phyloP scores from a whole-genome alignment of 1,140 invertebrate species.

The Microplitis mediator region DNA sequence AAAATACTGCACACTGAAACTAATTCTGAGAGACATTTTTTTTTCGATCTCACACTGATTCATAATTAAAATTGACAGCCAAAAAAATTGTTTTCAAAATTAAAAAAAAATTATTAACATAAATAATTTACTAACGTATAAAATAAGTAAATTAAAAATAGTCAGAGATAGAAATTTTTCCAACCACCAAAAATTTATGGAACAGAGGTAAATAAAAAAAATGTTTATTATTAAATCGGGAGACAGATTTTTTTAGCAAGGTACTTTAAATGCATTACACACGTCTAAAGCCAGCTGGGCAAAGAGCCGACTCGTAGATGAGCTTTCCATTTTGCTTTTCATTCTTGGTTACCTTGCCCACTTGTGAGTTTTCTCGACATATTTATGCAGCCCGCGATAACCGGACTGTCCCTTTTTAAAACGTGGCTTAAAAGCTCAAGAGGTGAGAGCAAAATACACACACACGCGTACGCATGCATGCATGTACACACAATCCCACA shows the following conservation, averaged over 20 bases:
- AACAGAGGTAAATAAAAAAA: conserved; percentile 1
- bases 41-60: no score
- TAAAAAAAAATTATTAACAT: no score
- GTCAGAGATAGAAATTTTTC: no score
- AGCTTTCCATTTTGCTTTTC: conserved; percentile 31
- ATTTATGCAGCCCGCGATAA: conserved; percentile 50
- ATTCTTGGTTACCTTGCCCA: neutral
- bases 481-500: no score
- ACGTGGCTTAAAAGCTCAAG: conserved; percentile 47
- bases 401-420: conserved; percentile 44
- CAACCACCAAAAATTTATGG: no score
- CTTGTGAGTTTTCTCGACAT: conserved; percentile 33
- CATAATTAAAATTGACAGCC: no score
- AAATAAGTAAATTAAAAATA: no score
- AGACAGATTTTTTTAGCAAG: conserved; percentile 41
- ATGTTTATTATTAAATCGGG: conserved; percentile 36
- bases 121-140: no score
- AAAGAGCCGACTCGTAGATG: conserved; percentile 25
- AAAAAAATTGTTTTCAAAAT: no score
- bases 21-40: no score
- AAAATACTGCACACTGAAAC: no score
- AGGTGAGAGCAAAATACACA: conserved; percentile 17
- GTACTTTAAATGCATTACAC: conserved; percentile 53
- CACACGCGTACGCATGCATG: no score
- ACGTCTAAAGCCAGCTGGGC: conserved; percentile 20